A percentile compares a stretch with the other conserved stretches of the same genome.
phyloP scores from a whole-genome alignment of 2,888 invertebrate genomes.

The Lasius fuliginosus region DNA sequence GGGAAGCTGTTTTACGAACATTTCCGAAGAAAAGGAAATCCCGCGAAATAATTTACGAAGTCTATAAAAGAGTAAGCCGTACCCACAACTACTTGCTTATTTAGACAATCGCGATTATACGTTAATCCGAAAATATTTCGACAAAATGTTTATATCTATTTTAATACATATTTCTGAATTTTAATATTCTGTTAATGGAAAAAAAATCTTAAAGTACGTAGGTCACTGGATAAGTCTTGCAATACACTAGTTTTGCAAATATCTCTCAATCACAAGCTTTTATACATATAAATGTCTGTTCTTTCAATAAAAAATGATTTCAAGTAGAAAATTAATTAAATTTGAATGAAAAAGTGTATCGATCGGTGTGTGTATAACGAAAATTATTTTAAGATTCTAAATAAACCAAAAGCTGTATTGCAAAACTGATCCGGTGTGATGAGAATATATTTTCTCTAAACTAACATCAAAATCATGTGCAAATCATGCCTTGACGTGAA shows the following conservation, averaged over 20 bases:
- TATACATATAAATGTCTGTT: neutral
- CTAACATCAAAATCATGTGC: neutral
- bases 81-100: neutral
- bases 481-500: neutral
- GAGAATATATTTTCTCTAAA: neutral
- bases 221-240: neutral
- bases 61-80: neutral
- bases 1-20: constrained; percentile 1
- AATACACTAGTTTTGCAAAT: neutral
- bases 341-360: neutral
- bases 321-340: neutral
- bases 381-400: neutral
- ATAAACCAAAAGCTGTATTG: neutral
- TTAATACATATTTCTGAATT: neutral
- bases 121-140: neutral
- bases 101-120: neutral
- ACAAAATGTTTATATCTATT: neutral
- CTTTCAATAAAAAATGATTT: neutral
- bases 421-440: neutral
- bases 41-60: constrained; percentile 20
- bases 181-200: neutral
- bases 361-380: neutral
- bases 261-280: neutral
- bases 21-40: neutral
- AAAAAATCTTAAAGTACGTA: neutral